phyloP scores from a whole-genome alignment of 2,113 vertebrate species.

The Oxyruncus cristatus region DNA sequence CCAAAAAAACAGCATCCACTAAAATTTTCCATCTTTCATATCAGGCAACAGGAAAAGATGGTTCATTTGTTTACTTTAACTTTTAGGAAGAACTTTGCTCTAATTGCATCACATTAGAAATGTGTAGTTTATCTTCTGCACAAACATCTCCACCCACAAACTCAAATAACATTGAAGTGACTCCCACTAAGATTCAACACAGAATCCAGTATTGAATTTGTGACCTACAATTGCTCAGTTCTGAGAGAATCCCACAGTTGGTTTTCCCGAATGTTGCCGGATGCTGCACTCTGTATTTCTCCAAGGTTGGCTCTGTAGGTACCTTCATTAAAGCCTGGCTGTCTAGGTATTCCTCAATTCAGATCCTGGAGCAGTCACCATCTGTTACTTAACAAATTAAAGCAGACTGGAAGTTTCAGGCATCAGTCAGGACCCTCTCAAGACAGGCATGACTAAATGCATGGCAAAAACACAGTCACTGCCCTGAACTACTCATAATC shows the following conservation, averaged over 20 bases:
- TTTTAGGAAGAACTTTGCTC: constrained; percentile 17
- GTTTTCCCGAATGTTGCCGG: background rate
- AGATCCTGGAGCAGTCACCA: background rate
- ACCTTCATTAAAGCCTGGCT: background rate
- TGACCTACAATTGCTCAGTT: background rate
- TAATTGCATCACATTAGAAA: constrained; percentile 29
- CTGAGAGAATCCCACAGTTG: background rate
- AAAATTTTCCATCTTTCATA: background rate
- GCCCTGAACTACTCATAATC: background rate
- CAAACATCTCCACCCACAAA: constrained; percentile 51
- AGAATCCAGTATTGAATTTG: background rate
- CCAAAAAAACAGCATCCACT: background rate
- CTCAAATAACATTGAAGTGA: background rate
- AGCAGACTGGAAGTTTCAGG: background rate
- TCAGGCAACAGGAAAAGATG: background rate
- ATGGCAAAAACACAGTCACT: background rate
- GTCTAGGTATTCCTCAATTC: background rate
- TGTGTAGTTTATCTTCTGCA: constrained; percentile 16
- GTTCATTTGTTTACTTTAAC: constrained; percentile 22
- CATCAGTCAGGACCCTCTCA: background rate
- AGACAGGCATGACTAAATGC: background rate
- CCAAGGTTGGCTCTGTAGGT: background rate
- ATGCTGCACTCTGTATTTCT: background rate
- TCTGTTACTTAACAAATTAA: background rate
- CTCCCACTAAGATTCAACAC: constrained; percentile 12